Conservation (phyloP, 2,888 invertebrate species). For the Himalopsyche tibetana region DNA sequence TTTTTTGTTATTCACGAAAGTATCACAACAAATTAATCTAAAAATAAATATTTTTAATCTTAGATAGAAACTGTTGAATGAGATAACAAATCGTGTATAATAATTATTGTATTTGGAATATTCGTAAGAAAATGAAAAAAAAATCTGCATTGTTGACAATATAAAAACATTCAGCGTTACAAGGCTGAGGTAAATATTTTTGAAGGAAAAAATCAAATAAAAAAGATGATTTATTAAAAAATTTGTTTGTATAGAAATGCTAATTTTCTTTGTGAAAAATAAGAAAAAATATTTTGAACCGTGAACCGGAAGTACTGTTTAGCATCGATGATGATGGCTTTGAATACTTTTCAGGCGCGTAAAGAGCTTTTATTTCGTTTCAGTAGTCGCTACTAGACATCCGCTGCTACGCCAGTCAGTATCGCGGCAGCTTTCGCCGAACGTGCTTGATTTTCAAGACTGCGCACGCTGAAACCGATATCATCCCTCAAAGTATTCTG, state of each 20-base stretch:
- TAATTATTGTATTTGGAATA: too few relatives aligned
- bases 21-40: too few relatives aligned
- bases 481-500: background rate
- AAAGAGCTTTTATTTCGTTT: conserved; percentile 34
- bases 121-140: too few relatives aligned
- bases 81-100: too few relatives aligned
- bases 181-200: too few relatives aligned
- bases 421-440: conserved; percentile 55
- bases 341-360: conserved; percentile 1
- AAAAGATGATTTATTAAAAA: conserved; percentile 10
- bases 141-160: too few relatives aligned
- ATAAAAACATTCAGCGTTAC: too few relatives aligned
- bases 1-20: too few relatives aligned
- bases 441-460: conserved; percentile 29
- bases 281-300: background rate
- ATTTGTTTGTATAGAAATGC: conserved; percentile 2
- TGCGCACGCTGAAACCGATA: background rate
- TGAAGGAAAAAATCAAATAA: background rate
- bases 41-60: too few relatives aligned
- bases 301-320: too few relatives aligned
- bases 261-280: conserved; percentile 36
- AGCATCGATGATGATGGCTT: conserved; percentile 17
- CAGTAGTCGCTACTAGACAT: conserved; percentile 1
- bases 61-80: too few relatives aligned
- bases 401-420: conserved; percentile 46